Evolutionary conservation across 1,140 invertebrate genomes (phyloP), one percentile per base, ranked within the genome.

Genomic region (Drosophila chauvacae): DNA sequence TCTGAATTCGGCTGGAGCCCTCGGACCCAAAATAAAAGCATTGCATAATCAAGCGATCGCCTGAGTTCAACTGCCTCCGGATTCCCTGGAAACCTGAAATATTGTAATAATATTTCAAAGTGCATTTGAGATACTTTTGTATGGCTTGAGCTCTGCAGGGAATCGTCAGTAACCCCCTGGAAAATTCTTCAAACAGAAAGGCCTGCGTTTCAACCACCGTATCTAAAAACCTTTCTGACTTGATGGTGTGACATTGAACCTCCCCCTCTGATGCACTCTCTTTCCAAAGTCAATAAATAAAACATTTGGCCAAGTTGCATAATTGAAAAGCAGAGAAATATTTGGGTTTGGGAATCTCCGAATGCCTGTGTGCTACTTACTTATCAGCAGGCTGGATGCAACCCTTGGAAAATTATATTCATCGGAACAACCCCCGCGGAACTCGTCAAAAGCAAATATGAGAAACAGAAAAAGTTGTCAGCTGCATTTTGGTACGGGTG

Each of bases 301-400:
- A 78, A 84, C 81, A 88, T 90, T 88, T 80, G 84, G 73, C 80
- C 64, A 77, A 78, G 85, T 88, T 88, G 80, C 80, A 90, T 88
- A 90, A 88, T 88, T 88, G 84, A 88, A 87, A 90, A 80, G 26
- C 42, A 78, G 53, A 58, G 71, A 33, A 41, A 66, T 58, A 35
- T 37, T 48, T 70, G 30, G 33, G 37, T n/a, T 55, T 84, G 73
- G 60, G 77, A 81, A 72, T 85, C 63, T 51, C 57, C n/a, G 18
- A 35, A 50, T 65, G 41, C 35, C 28, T 47, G 58, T 33, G 39
- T 76, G 71, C 70, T 79, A 87, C 80, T 83, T 88, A 81, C 80
- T 84, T 88, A 81, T 77, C 85, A 48, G 64, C 44, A 55, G 44
- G 39, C 37, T 4, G 10, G 16, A 16, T 58, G 50, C 75, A 78